Evolutionary conservation across 2,113 vertebrate species (phyloP).

Genomic region (Phoxinus phoxinus): DNA sequence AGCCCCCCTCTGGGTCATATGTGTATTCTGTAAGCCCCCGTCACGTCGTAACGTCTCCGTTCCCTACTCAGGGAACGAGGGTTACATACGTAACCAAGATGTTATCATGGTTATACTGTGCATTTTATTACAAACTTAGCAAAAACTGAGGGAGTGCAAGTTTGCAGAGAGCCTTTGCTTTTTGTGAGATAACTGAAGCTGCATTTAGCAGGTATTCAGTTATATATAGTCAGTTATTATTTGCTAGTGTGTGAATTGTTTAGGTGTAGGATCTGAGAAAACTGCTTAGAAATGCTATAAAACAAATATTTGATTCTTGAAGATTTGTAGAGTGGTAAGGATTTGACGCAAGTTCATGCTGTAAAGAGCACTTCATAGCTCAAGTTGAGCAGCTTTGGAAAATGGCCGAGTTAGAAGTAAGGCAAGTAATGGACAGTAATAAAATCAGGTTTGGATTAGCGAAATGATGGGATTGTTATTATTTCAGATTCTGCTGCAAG

Average conservation of each 20-base stretch:
- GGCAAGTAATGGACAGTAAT: neutral
- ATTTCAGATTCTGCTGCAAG: neutral
- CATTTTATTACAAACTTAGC: no score
- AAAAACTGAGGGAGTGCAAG: no score
- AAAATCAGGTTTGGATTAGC: neutral
- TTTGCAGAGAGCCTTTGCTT: neutral
- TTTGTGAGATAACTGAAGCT: neutral
- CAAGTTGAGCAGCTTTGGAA: constrained; percentile 6
- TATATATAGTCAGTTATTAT: neutral
- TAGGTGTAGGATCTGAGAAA: neutral
- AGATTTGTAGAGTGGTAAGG: constrained; percentile 9
- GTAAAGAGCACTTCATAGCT: constrained; percentile 7
- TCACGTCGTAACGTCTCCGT: no score
- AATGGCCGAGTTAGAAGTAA: constrained; percentile 8
- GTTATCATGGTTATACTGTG: no score
- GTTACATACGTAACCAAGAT: no score
- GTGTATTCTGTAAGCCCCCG: no score
- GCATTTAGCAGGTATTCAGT: no score
- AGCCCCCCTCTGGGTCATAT: no score
- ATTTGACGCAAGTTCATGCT: neutral
- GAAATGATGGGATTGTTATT: neutral
- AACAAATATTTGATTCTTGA: neutral
- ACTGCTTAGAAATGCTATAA: neutral
- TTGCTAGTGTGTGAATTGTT: neutral
- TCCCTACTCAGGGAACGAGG: no score